phyloP scores from a whole-genome alignment of 2,113 vertebrate genomes.

The Petrocephalus zakoni region DNA sequence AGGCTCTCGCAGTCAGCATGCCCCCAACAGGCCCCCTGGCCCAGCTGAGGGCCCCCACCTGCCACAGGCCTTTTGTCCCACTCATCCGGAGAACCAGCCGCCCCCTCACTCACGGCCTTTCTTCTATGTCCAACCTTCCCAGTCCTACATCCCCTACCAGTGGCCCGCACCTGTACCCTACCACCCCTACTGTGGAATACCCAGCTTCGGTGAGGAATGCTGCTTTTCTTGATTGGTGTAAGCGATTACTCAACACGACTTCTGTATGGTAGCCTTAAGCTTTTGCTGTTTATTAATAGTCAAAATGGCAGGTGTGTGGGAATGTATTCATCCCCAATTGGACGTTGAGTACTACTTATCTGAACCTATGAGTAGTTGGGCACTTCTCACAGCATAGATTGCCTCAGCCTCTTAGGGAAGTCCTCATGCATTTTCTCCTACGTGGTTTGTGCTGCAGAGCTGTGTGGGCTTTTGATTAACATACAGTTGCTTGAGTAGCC shows the following conservation, averaged over 20 bases:
- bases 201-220: conserved; percentile 49
- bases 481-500: not conserved
- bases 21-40: conserved; percentile 24
- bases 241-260: not conserved
- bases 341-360: not conserved
- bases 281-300: not conserved
- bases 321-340: not conserved
- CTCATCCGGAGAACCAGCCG: conserved; percentile 39
- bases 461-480: not conserved
- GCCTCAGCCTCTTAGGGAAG: not conserved
- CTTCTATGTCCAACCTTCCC: conserved; percentile 58
- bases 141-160: conserved; percentile 58
- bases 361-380: not conserved
- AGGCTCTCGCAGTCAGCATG: conserved; percentile 35
- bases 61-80: conserved; percentile 13
- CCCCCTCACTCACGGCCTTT: conserved; percentile 50
- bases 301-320: not conserved
- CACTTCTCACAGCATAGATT: not conserved
- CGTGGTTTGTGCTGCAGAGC: not conserved
- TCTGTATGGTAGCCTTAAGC: not conserved
- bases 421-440: not conserved
- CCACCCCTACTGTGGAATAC: conserved; percentile 53
- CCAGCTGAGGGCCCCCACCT: conserved; percentile 22
- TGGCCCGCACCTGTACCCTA: conserved; percentile 57
- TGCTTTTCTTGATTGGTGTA: not conserved